Base-by-base conservation (phyloP, 2,888 invertebrate genomes). In the Seira musarum region DNA sequence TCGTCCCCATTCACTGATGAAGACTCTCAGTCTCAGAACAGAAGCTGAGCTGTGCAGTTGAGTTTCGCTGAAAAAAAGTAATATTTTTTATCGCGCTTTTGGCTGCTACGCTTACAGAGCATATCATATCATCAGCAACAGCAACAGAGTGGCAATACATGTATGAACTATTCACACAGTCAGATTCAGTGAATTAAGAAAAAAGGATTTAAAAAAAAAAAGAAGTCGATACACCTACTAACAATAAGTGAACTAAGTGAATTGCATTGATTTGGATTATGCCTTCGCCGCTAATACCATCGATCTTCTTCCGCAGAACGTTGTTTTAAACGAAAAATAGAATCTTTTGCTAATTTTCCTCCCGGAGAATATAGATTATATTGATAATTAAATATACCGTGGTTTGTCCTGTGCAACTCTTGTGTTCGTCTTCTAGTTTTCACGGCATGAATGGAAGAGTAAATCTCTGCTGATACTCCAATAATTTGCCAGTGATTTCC, bases 31-130 rank as follows among this genome's bases (percentile, higher is more conserved):
- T 83, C 85, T 82, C 81, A 78, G 72, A 81, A 78, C 83, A 85
- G 85, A 84, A 83, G 84, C 83, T 83, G 82, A 85, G 81, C 82
- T 79, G 84, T 82, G 69, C 83, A 84, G 83, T 82, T 75, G 81
- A 10, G 60, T 78, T 78, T 74, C 71, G 74, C 76, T 80, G 76
- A 82, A 67, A 64, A 60, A 53, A 8, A 49, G 6, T 3, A 10
- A 60, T 60, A 21, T 60, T 60, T 60, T 81, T 74, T 64, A 70
- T 69, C 68, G 64, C 46, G 72, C 68, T 63, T 40, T 67, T 67
- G 21, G 60, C 60, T 19, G 8, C 60, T 21, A 19, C 66, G 25
- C 35, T 40, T 64, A 30, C 19, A 22, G 30, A 64, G 15, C 30
- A 25, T 25, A 25, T 25, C 30, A 30, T 30, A 17, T 21, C 61